phyloP scores from a whole-genome alignment of 35 echinoderm and acorn worm species.

The Heliocidaris tuberculata region DNA sequence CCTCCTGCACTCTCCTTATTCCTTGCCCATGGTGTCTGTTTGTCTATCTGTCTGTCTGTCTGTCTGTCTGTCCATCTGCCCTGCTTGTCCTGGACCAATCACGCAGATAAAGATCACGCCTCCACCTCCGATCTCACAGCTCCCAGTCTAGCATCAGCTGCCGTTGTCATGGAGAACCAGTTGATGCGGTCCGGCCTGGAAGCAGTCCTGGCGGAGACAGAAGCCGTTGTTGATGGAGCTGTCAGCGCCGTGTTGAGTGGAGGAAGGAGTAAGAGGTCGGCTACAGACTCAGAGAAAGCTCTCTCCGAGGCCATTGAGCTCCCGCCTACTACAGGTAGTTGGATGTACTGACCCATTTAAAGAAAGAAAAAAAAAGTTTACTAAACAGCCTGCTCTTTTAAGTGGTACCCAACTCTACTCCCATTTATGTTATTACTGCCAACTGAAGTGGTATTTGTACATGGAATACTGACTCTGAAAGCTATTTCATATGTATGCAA shows the following conservation, averaged over 20 bases:
- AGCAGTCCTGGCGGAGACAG: conserved; percentile 14
- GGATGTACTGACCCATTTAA: background rate
- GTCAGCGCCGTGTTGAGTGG: background rate
- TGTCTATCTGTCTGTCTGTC: background rate
- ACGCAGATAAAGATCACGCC: conserved; percentile 79
- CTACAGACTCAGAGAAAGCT: conserved; percentile 35
- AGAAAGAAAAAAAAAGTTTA: background rate
- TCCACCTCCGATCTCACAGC: conserved; percentile 86
- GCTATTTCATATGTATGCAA: no score
- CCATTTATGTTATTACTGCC: no score
- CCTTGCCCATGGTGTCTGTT: background rate
- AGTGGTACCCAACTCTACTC: no score
- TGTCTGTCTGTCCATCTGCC: conserved; percentile 24
- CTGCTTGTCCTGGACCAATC: background rate
- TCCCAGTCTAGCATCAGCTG: conserved; percentile 53
- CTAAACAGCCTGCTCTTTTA: background rate
- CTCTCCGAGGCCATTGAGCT: background rate
- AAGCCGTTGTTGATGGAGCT: conserved; percentile 41
- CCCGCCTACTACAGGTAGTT: background rate
- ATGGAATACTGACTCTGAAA: no score
- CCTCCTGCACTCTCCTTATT: background rate
- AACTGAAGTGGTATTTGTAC: no score
- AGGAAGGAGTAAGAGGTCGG: background rate
- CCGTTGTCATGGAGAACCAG: conserved; percentile 70
- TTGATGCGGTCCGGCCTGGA: conserved; percentile 52